Evolutionary conservation across 2,888 invertebrate species (phyloP).

Genomic region (Patella pellucida): DNA sequence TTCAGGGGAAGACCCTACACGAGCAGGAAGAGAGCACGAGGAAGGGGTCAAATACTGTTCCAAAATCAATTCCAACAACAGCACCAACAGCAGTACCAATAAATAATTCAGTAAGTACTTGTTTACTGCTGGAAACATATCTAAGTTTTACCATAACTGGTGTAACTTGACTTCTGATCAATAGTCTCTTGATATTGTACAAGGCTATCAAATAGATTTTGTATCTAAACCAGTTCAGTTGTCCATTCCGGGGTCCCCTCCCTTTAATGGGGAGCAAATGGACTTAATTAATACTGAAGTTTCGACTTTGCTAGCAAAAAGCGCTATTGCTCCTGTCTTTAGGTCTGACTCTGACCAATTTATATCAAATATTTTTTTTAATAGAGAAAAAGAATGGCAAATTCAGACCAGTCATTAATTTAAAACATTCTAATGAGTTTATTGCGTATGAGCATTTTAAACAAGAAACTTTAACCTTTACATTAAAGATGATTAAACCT

Average conservation of each 20-base stretch:
- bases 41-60: too few species aligned
- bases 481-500: not conserved
- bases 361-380: not conserved
- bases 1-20: too few species aligned
- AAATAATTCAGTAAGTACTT: not conserved
- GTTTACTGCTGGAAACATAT: not conserved
- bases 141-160: not conserved
- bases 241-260: not conserved
- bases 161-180: not conserved
- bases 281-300: not conserved
- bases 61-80: not conserved
- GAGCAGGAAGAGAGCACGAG: too few species aligned
- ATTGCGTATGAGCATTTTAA: not conserved
- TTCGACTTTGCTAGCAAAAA: not conserved
- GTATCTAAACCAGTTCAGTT: slow-evolving; percentile 4
- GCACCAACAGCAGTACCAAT: not conserved
- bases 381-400: not conserved
- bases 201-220: not conserved
- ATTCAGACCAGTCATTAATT: not conserved
- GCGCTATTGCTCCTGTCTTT: not conserved
- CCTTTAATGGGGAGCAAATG: not conserved
- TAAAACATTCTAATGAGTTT: not conserved
- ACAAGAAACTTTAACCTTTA: not conserved
- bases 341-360: not conserved
- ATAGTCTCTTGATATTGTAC: not conserved